phyloP scores from a whole-genome alignment of 1,140 invertebrate species.

The Lepidurus arcticus region DNA sequence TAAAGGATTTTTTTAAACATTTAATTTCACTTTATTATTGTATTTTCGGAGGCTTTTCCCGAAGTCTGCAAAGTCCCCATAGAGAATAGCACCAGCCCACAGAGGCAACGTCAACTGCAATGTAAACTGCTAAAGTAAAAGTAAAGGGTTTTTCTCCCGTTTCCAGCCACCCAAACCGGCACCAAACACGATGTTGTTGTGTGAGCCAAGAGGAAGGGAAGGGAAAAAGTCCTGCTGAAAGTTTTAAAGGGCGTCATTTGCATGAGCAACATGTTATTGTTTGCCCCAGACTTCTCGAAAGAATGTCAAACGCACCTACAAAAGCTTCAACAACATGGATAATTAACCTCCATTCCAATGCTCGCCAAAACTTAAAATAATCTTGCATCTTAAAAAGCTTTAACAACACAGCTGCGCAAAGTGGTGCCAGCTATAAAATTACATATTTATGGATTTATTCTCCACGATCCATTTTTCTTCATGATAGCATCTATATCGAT shows the following conservation, averaged over 20 bases:
- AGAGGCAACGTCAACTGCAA: not conserved
- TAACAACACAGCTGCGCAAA: not conserved
- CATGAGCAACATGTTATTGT: slow-evolving; percentile 18
- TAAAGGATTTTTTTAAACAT: too few species aligned
- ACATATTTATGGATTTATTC: not conserved
- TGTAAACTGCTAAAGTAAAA: not conserved
- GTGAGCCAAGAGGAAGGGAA: too few species aligned
- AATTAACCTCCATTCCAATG: too few species aligned
- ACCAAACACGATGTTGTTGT: too few species aligned
- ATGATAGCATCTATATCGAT: not conserved
- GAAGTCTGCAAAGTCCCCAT: not conserved
- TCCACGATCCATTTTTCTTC: not conserved
- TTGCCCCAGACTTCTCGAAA: not conserved
- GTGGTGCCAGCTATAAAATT: not conserved
- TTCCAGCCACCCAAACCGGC: not conserved
- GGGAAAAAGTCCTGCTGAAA: too few species aligned
- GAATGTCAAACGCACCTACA: not conserved
- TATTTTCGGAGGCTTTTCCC: too few species aligned
- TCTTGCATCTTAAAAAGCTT: too few species aligned
- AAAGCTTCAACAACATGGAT: too few species aligned
- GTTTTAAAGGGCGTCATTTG: not conserved
- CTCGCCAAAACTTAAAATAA: too few species aligned
- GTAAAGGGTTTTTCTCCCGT: not conserved
- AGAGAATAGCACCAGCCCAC: not conserved
- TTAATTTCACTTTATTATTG: too few species aligned